A percentile compares a stretch with the other conserved stretches of the same genome.
These are phyloP conservation scores for Pandion haliaetus DNA, from an alignment of 2,113 vertebrate species.

Conservation along the genomic window DNA sequence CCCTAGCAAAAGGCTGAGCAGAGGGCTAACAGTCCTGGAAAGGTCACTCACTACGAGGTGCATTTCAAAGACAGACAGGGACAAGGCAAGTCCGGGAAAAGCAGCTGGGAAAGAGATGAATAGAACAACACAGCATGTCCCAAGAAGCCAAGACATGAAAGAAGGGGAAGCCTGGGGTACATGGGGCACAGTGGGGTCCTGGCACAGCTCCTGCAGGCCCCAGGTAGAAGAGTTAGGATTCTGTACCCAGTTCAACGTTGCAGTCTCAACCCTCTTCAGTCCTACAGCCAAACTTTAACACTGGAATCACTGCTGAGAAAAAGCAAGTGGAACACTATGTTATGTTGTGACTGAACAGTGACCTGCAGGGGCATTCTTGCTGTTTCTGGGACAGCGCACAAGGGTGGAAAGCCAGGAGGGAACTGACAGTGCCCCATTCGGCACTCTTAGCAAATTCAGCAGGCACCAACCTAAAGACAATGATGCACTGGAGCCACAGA, in stretches of 20 bases:
- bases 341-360: not conserved
- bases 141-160: not conserved
- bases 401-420: not conserved
- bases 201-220: not conserved
- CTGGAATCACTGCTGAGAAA: not conserved
- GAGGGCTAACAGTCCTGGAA: not conserved
- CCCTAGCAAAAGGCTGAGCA: not conserved
- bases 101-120: not conserved
- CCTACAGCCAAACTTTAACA: not conserved
- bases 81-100: not conserved
- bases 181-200: not conserved
- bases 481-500: not conserved
- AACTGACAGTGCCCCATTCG: not conserved
- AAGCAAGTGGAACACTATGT: not conserved
- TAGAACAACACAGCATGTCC: not conserved
- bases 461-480: not conserved
- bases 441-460: not conserved
- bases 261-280: accelerated
- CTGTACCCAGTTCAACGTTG: not conserved
- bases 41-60: slow-evolving; percentile 16
- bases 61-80: not conserved
- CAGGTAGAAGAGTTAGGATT: not conserved
- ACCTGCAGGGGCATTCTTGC: not conserved
- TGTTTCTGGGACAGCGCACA: not conserved
- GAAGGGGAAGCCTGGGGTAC: not conserved